These are phyloP conservation scores for Mastomys coucha DNA, from an alignment of 2,113 vertebrate genomes.

Conservation along the genomic window DNA sequence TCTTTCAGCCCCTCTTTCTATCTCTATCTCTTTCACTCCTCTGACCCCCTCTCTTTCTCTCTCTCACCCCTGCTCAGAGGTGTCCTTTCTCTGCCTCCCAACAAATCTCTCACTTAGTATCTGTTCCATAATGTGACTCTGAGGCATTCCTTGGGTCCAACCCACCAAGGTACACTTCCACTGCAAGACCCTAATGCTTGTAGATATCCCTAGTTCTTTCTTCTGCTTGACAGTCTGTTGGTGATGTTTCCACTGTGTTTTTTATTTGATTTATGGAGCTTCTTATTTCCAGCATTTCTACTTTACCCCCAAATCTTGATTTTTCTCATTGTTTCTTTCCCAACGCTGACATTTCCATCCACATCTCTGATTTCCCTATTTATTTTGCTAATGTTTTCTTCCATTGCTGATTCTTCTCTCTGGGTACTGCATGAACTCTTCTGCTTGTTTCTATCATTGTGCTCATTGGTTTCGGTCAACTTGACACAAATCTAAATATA, in stretches of 20 bases:
- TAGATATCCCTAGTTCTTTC: background rate
- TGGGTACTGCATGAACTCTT: background rate
- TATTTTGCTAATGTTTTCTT: background rate
- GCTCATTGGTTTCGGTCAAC: background rate
- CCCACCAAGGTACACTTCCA: too few relatives aligned
- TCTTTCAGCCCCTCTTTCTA: accelerated
- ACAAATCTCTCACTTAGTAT: too few relatives aligned
- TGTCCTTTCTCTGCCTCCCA: too few relatives aligned
- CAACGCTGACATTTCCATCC: background rate
- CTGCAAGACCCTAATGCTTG: too few relatives aligned
- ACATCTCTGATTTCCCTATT: background rate
- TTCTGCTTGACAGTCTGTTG: background rate
- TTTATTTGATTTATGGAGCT: background rate
- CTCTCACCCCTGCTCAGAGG: too few relatives aligned
- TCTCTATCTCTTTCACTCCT: too few relatives aligned
- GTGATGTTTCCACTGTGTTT: background rate
- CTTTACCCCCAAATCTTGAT: background rate
- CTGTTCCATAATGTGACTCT: too few relatives aligned
- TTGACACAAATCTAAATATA: background rate
- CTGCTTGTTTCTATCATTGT: background rate
- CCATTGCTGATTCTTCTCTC: background rate
- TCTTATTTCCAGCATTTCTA: background rate
- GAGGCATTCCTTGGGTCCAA: too few relatives aligned
- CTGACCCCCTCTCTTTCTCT: too few relatives aligned
- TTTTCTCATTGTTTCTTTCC: background rate